Evolutionary conservation across 2,888 invertebrate genomes (phyloP).

Genomic region (Yponomeuta plumbellus): DNA sequence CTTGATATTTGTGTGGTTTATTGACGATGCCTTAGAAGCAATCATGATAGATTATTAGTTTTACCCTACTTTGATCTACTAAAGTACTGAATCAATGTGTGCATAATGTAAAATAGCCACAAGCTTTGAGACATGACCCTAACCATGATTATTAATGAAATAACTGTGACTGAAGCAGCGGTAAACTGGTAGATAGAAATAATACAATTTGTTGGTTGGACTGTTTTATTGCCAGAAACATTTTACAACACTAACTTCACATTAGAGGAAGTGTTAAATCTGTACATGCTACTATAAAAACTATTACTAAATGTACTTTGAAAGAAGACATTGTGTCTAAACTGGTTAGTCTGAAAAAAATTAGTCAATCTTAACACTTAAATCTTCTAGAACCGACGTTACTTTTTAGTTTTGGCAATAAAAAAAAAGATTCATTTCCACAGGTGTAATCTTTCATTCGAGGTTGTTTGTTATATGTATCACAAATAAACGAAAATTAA

Average conservation of each 20-base stretch:
- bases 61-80: background rate
- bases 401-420: constrained; percentile 40
- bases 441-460: constrained; percentile 61
- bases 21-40: constrained; percentile 45
- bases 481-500: constrained; percentile 55
- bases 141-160: constrained; percentile 4
- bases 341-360: constrained; percentile 46
- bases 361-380: constrained; percentile 52
- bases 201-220: constrained; percentile 46
- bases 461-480: constrained; percentile 63
- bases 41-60: constrained; percentile 26
- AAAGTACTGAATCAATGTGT: background rate
- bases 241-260: constrained; percentile 68
- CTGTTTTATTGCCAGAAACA: constrained; percentile 76
- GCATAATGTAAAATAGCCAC: background rate
- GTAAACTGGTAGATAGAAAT: background rate
- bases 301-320: constrained; percentile 67
- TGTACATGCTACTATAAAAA: constrained; percentile 63
- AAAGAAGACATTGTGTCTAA: constrained; percentile 46
- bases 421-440: constrained; percentile 61
- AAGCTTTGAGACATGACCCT: background rate
- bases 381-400: constrained; percentile 52
- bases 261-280: constrained; percentile 53
- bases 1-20: constrained; percentile 48
- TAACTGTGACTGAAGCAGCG: background rate